Conservation (phyloP, 2,888 invertebrate genomes). For the Dasypolia templi region DNA sequence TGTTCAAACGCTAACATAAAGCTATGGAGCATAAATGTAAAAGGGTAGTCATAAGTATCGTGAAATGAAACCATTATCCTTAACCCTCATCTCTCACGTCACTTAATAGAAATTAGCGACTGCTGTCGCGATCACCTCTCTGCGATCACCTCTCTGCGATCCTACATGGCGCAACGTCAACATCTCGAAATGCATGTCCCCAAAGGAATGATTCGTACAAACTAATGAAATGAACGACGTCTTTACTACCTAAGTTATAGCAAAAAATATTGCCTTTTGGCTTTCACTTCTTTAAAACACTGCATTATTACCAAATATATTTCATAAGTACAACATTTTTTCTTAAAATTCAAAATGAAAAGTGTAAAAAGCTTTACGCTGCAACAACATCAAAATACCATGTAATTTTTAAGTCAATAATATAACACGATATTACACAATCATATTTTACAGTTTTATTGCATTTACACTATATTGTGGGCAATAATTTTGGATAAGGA, state of each 20-base stretch:
- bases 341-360: slow-evolving; percentile 57
- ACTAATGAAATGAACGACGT: slow-evolving; percentile 88
- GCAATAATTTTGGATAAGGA: slow-evolving; percentile 71
- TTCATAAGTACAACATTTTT: slow-evolving; percentile 62
- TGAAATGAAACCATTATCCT: slow-evolving; percentile 39
- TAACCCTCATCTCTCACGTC: slow-evolving; percentile 55
- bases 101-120: slow-evolving; percentile 27
- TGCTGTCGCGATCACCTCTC: slow-evolving; percentile 24
- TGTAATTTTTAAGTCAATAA: slow-evolving; percentile 64
- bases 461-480: slow-evolving; percentile 70
- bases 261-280: slow-evolving; percentile 74
- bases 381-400: slow-evolving; percentile 66
- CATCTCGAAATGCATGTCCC: slow-evolving; percentile 78
- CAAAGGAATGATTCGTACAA: slow-evolving; percentile 92
- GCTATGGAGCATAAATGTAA: slow-evolving; percentile 17
- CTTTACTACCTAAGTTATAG: slow-evolving; percentile 74
- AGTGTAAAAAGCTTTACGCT: slow-evolving; percentile 62
- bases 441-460: slow-evolving; percentile 70
- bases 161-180: slow-evolving; percentile 55
- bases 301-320: slow-evolving; percentile 59
- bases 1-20: not conserved
- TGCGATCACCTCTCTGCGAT: slow-evolving; percentile 33
- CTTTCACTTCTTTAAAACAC: slow-evolving; percentile 62
- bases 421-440: slow-evolving; percentile 64
- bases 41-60: slow-evolving; percentile 9